Evolutionary conservation across 2,888 invertebrate species (phyloP), one percentile per base, ranked within the genome.

Genomic region (Brachyopa scutellaris): DNA sequence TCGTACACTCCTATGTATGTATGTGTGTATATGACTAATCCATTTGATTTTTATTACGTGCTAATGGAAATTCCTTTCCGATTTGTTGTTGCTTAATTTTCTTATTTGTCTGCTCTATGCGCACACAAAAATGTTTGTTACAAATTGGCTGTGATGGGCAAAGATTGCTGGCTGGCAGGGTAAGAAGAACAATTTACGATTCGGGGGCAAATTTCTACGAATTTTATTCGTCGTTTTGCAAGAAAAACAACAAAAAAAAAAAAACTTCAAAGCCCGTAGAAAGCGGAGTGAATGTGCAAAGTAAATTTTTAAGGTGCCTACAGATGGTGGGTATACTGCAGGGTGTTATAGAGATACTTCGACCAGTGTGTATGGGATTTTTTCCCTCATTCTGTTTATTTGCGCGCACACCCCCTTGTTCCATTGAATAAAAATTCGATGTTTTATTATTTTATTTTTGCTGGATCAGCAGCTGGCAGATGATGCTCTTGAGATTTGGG

Each of bases 391-490:
- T 73, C 55, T 73, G 67, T 79, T 73, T 67, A 79, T 79, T 79
- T 55, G 79, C 79, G 73, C 26, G 38, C 73, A 79, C 74, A 64
- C 76, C 69, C 74, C 55, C 80, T 67, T 69, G 17, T 64, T 74
- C 67, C 21, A 80, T 67, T 62, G 79, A 79, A 79, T 59, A 45
- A 40, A n/a, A 47, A 6, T 36, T 49, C 17, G n/a, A 55, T 47
- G 31, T 59, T 57, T 33, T 17, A 49, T 64, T 26, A 13, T 17
- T 26, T 11, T 26, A 7, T 29, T 67, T 40, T 31, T 36, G 55
- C 47, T 61, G 59, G 62, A 76, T 80, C 80, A 80, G 80, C 80
- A 80, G 76, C 80, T 80, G 80, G 74, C 80, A 69, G 76, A 80
- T 74, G 76, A 62, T 76, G 67, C 36, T 47, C 6, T 26, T 49